Evolutionary conservation across 1,140 invertebrate genomes (phyloP).

Genomic region (Atta texana): DNA sequence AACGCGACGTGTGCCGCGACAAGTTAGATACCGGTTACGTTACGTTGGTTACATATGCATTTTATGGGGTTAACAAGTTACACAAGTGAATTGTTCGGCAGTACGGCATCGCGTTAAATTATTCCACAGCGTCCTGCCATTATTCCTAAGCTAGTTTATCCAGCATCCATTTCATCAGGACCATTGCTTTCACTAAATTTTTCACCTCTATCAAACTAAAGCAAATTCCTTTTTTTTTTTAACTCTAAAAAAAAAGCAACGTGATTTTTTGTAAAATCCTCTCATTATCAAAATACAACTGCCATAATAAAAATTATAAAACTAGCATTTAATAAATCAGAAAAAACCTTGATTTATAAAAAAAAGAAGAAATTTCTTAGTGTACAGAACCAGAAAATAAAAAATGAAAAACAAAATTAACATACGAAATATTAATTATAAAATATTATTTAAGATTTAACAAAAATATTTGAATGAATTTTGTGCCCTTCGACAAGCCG

Average conservation of each 20-base stretch:
- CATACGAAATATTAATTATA: not conserved
- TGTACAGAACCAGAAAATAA: not conserved
- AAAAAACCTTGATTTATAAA: not conserved
- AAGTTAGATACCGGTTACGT: constrained; percentile 38
- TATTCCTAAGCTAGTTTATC: constrained; percentile 56
- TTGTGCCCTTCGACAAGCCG: not conserved
- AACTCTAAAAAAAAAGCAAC: not conserved
- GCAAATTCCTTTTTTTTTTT: constrained; percentile 14
- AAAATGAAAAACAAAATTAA: not conserved
- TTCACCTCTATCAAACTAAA: not conserved
- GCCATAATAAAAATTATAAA: not conserved
- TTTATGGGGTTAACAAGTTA: constrained; percentile 55
- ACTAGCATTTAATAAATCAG: not conserved
- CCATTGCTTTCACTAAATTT: constrained; percentile 32
- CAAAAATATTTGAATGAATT: not conserved
- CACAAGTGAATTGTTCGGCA: constrained; percentile 52
- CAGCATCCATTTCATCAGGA: constrained; percentile 44
- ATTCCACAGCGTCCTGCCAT: constrained; percentile 37
- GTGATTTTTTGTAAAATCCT: not conserved
- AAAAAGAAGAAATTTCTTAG: not conserved
- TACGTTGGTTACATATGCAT: constrained; percentile 50
- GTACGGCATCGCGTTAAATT: constrained; percentile 50
- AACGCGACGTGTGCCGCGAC: constrained; percentile 19
- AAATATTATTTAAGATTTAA: too few species aligned
- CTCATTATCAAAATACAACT: not conserved